Base-by-base conservation (phyloP, 1,140 invertebrate genomes). In the Globodera ellingtonae region DNA sequence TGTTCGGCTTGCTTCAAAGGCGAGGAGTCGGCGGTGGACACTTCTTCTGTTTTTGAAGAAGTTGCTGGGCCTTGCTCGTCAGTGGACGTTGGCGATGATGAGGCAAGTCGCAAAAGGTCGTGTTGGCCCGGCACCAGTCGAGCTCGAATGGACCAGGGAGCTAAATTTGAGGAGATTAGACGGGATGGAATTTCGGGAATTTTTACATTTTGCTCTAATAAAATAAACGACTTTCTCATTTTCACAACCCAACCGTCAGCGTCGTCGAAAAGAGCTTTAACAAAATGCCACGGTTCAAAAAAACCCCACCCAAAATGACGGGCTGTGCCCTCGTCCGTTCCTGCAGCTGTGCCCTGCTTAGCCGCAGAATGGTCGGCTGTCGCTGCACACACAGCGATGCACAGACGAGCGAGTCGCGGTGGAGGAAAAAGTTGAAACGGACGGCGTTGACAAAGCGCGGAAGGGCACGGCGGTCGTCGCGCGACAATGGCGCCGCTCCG, bases 391-490 rank as follows among this genome's bases (percentile, higher is more conserved):
- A 72, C n/a, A 84, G 44, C 18, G 66, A 65, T 8, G 77, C 78
- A 69, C 84, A 86, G 8, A 86, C 84, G 56, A 81, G 72, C 73
- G 70, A 85, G n/a, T 85, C 85, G 47, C 84, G 84, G 52, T 79
- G 78, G 15, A 84, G 62, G 62, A 81, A 84, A 59, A 85, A 84
- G 21, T 84, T 15, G 66, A 79, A 84, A 65, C 75, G 65, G 18
- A 85, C 71, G 24, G 84, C 84, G 47, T 69, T 79, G n/a, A 86
- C 74, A 21, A 72, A 79, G 18, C 84, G 78, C 10, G 78, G 78
- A 44, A 79, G 66, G 59, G 74, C 48, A 15, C 65, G n/a, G 10
- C 62, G 66, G 24, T 80, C 80, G 24, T 81, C 62, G 6, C 46
- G 24, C 35, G 50, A 50, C 62, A 81, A 46, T 13, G 81, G 52